phyloP scores from a whole-genome alignment of 2,888 invertebrate genomes.

The Oasisia sp. region DNA sequence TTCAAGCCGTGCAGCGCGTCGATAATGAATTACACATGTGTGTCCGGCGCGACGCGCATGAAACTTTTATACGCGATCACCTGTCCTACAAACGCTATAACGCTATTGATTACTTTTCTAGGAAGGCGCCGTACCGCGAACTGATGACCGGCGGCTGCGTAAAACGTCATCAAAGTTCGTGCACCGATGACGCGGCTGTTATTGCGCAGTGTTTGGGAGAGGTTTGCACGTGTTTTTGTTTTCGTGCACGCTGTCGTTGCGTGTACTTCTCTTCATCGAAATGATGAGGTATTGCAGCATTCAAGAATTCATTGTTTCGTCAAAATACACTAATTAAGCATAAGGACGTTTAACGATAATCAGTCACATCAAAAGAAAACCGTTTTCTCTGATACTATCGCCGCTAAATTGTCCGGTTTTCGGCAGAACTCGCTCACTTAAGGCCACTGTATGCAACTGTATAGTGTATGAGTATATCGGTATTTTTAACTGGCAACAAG shows the following conservation, averaged over 20 bases:
- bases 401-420: no score
- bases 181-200: conserved; percentile 29
- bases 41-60: not conserved
- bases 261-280: not conserved
- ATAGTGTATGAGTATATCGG: no score
- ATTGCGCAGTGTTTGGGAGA: conserved; percentile 19
- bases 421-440: no score
- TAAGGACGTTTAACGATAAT: no score
- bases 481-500: no score
- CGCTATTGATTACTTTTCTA: not conserved
- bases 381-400: not conserved
- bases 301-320: not conserved
- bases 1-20: conserved; percentile 2
- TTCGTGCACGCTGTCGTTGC: not conserved
- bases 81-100: not conserved
- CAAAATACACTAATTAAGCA: not conserved
- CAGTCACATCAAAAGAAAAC: not conserved
- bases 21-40: conserved; percentile 21
- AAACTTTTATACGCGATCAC: conserved; percentile 14
- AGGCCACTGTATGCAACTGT: no score
- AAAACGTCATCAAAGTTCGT: conserved; percentile 27
- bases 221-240: not conserved
- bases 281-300: not conserved
- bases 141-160: conserved; percentile 24
- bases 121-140: not conserved